A percentile compares a stretch with the other conserved stretches of the same genome.
phyloP scores from a whole-genome alignment of 2,113 vertebrate species.

The Scopus umbretta region DNA sequence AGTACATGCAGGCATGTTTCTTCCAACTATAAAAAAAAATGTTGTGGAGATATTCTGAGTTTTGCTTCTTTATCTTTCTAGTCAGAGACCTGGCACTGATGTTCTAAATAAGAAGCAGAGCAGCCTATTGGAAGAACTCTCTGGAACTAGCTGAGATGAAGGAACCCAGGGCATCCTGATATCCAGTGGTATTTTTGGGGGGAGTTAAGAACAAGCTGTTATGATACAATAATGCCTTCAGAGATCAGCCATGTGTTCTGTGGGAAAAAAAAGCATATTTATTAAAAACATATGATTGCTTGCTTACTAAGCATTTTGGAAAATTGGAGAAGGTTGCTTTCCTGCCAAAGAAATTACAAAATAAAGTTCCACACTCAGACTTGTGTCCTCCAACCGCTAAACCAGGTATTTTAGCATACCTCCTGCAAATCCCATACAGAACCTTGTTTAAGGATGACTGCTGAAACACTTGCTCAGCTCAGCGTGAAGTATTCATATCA shows the following conservation, averaged over 20 bases:
- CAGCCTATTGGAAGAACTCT: background rate
- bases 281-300: background rate
- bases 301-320: background rate
- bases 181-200: background rate
- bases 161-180: background rate
- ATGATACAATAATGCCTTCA: background rate
- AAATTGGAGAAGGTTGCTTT: background rate
- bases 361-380: background rate
- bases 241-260: background rate
- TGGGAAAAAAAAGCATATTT: background rate
- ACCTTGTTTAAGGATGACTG: background rate
- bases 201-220: background rate
- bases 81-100: background rate
- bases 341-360: background rate
- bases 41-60: background rate
- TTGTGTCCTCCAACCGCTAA: background rate
- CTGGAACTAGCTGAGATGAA: background rate
- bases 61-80: background rate
- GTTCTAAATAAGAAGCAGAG: background rate
- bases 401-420: background rate
- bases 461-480: background rate
- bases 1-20: background rate
- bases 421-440: background rate
- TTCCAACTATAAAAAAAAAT: background rate
- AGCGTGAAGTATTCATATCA: background rate